Percentiles rank a stretch among this genome's conserved stretches.
Conservation (phyloP, 37 sponge, comb jelly and placozoan genomes). For the Crambe crambe region DNA sequence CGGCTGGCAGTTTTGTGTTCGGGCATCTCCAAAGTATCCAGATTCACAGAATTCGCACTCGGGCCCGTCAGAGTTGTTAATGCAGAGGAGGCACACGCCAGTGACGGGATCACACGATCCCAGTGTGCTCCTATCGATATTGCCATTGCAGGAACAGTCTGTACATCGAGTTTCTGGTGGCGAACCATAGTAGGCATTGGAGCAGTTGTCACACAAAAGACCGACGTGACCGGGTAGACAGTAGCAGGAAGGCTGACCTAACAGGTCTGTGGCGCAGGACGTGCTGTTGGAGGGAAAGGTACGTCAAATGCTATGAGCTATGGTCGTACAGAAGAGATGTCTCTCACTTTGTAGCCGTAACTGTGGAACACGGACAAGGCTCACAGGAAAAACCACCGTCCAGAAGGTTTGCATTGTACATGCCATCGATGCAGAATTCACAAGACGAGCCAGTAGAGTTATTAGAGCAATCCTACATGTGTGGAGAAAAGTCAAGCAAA, state of each 20-base stretch:
- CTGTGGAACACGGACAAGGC: constrained; percentile 30
- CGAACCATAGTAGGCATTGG: constrained; percentile 26
- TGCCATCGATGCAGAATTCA: constrained; percentile 36
- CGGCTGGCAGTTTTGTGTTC: constrained; percentile 20
- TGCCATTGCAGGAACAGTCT: constrained; percentile 48
- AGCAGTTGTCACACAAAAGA: constrained; percentile 33
- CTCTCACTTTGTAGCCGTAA: constrained; percentile 39
- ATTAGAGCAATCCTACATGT: constrained; percentile 12
- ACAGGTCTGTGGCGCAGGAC: background rate
- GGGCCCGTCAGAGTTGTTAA: constrained; percentile 31
- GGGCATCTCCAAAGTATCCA: constrained; percentile 33
- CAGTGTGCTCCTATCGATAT: constrained; percentile 29
- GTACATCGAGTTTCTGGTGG: constrained; percentile 39
- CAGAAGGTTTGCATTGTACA: constrained; percentile 7
- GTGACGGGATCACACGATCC: constrained; percentile 45
- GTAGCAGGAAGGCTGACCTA: constrained; percentile 12
- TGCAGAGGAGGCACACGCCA: constrained; percentile 41
- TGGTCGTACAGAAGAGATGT: background rate
- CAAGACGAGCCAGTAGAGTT: constrained; percentile 33
- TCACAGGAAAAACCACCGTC: constrained; percentile 10
- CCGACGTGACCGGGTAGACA: constrained; percentile 36
- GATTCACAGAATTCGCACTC: constrained; percentile 34
- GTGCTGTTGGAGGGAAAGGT: background rate
- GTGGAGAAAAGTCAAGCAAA: no score
- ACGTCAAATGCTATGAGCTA: background rate